A percentile compares a stretch with the other conserved stretches of the same genome.
Conservation (phyloP, 2,113 vertebrate species). For the Arothron firmamentum region DNA sequence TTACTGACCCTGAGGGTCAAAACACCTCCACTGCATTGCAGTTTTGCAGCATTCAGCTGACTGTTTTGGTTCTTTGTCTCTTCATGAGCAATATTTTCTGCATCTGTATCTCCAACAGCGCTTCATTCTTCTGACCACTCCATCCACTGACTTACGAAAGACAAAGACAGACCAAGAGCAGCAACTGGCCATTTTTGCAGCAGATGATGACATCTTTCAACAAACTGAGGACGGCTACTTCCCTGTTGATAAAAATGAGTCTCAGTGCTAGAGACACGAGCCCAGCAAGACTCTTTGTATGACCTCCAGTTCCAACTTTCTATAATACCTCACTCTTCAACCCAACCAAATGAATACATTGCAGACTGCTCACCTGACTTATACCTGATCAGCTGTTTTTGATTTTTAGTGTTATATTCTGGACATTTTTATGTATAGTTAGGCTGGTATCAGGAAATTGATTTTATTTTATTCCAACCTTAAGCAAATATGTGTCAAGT, state of each 20-base stretch:
- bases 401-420: too few relatives aligned
- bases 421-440: too few relatives aligned
- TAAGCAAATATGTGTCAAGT: too few relatives aligned
- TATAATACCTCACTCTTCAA: slow-evolving; percentile 51
- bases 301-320: background rate
- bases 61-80: too few relatives aligned
- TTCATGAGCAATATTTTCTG: background rate
- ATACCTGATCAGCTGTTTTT: slow-evolving; percentile 24
- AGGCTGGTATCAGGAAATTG: too few relatives aligned
- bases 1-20: too few relatives aligned
- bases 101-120: slow-evolving; percentile 46
- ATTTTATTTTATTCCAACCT: too few relatives aligned
- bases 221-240: slow-evolving; percentile 69
- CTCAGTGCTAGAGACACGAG: slow-evolving; percentile 61
- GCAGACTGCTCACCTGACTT: slow-evolving; percentile 21
- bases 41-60: background rate
- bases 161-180: slow-evolving; percentile 65
- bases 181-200: slow-evolving; percentile 57
- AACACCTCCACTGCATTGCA: too few relatives aligned
- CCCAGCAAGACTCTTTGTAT: slow-evolving; percentile 7
- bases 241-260: slow-evolving; percentile 71
- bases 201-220: slow-evolving; percentile 49
- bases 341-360: slow-evolving; percentile 1
- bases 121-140: slow-evolving; percentile 59
- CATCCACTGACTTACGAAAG: slow-evolving; percentile 69